Base-by-base conservation (phyloP, 2,113 vertebrate species). In the Psilopsiagon aurifrons region DNA sequence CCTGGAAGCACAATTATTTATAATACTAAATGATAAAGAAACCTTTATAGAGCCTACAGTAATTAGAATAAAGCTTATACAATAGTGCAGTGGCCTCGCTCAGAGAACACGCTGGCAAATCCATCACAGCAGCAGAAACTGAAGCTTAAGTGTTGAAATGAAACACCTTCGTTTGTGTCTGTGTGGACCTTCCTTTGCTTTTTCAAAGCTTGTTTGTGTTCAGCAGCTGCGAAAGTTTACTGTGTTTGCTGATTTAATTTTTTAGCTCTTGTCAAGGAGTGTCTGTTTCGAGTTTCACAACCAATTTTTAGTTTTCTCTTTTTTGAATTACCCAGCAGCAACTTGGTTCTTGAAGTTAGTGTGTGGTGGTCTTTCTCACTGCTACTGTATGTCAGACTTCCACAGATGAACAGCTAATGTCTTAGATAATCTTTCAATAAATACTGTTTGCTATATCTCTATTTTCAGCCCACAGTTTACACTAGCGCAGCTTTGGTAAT, bases 11-110 rank as follows among this genome's bases (percentile, higher is more conserved):
- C 97, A 83, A 97, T 97, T 97, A 97, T 97, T 97, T 97, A 96
- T 97, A 96, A 98, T 97, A 90, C 96, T 97, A 95, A 97, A 96
- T 51, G 95, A 89, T 94, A 96, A 97, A 96, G 94, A 94, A 97
- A 95, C 92, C 96, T 96, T 97, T 92, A 75, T 89, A 84, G 96
- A 86, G 93, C 94, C 97, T 95, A 94, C 92, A 88, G 92, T 94
- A 97, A 95, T 96, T 96, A 95, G 87, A 96, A 90, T 92, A 96
- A 96, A 93, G 74, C 93, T 97, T 94, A 77, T 51, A 95, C 87
- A 88, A 84, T 85, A 47, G 66, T 86, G 64, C 52, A 7, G 19
- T 67, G 86, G 78, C 92, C 92, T 90, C 80, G 69, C 86, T 92
- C 62, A 15, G 88, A 79, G 91, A 90, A 78, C 57, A 64, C 1